Evolutionary conservation across 2,113 vertebrate species (phyloP).

Genomic region (Delphinapterus leucas): DNA sequence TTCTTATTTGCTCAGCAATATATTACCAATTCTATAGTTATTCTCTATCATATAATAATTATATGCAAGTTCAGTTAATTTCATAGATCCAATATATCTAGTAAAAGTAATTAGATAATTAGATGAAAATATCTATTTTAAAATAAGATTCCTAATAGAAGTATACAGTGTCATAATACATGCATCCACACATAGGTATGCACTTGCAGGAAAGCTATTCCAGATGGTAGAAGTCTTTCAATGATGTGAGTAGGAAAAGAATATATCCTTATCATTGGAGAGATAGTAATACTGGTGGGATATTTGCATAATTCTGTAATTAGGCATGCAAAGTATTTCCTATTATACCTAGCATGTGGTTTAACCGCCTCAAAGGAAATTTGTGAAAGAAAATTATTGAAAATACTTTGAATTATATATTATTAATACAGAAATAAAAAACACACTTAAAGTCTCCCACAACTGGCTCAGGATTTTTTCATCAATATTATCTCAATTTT

Average conservation of each 20-base stretch:
- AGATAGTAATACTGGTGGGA: neutral
- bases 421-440: neutral
- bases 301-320: neutral
- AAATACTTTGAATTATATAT: neutral
- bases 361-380: neutral
- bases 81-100: neutral
- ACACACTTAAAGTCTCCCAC: neutral
- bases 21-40: neutral
- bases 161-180: neutral
- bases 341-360: neutral
- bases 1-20: neutral
- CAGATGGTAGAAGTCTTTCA: neutral
- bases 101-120: neutral
- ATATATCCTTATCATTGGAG: neutral
- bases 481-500: neutral
- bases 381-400: neutral
- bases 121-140: neutral
- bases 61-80: neutral
- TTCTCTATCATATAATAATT: neutral
- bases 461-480: neutral
- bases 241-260: neutral
- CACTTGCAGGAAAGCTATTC: neutral
- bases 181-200: neutral
- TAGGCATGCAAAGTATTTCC: neutral
- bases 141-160: neutral